These are phyloP conservation scores for Enteromius afrohamiltoni DNA, from an alignment of 2,797 vertebrate genomes.

Conservation along the genomic window DNA sequence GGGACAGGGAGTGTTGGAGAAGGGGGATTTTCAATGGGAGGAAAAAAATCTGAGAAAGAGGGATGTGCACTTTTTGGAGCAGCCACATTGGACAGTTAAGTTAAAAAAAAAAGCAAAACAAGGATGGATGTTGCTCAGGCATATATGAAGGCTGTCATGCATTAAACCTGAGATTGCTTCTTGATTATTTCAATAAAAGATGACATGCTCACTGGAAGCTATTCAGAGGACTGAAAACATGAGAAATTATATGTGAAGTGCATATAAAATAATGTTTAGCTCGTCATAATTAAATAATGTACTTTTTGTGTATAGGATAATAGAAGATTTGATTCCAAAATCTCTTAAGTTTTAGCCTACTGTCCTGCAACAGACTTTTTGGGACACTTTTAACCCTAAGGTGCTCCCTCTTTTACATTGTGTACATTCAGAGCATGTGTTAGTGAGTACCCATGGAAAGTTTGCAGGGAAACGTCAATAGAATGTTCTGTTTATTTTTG, in stretches of 20 bases:
- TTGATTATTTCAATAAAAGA: background rate
- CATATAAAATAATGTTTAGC: background rate
- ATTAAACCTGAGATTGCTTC: background rate
- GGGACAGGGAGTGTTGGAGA: slow-evolving; percentile 54
- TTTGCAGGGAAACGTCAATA: slow-evolving; percentile 49
- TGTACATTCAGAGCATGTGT: slow-evolving; percentile 29
- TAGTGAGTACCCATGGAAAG: slow-evolving; percentile 45
- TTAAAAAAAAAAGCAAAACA: slow-evolving; percentile 2
- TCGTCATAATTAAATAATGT: background rate
- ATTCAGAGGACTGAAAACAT: background rate
- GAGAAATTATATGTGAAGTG: background rate
- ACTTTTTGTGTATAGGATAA: background rate
- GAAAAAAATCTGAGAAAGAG: slow-evolving; percentile 28
- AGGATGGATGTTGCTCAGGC: background rate
- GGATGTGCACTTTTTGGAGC: slow-evolving; percentile 16
- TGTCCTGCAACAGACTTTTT: slow-evolving; percentile 5
- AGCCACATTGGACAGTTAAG: slow-evolving; percentile 5
- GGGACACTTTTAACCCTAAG: slow-evolving; percentile 1
- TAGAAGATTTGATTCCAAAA: background rate
- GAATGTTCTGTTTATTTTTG: slow-evolving; percentile 45
- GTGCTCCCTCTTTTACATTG: slow-evolving; percentile 9
- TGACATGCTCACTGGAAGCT: background rate
- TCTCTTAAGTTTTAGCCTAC: background rate
- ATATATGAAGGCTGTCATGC: slow-evolving; percentile 9
- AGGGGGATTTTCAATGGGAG: slow-evolving; percentile 56